A percentile compares a stretch with the other conserved stretches of the same genome.
Conservation (phyloP, 2,113 vertebrate species). For the Jaculus jaculus region DNA sequence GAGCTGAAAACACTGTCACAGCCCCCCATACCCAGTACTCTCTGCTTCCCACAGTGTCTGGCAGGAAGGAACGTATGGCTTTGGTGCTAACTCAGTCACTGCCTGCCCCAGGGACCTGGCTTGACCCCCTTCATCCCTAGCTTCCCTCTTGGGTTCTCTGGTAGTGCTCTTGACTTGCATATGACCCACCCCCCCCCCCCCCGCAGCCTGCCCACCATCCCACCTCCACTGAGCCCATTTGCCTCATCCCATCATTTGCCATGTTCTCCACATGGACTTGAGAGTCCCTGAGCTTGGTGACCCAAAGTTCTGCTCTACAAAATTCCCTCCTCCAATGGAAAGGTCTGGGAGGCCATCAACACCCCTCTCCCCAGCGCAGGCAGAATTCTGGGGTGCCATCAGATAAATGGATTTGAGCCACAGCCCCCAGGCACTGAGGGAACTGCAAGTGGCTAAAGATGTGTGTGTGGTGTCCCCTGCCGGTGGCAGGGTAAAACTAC, state of each 20-base stretch:
- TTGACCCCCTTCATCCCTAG: background rate
- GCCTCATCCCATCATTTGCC: too few species aligned
- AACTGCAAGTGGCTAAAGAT: background rate
- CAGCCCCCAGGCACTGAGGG: background rate
- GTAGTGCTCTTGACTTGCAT: background rate
- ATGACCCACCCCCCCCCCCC: too few species aligned
- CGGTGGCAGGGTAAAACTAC: constrained; percentile 8
- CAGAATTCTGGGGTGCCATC: background rate
- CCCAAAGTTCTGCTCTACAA: background rate
- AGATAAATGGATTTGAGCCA: background rate
- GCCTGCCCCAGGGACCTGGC: background rate
- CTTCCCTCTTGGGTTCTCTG: background rate
- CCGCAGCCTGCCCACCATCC: background rate
- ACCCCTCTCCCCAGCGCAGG: background rate
- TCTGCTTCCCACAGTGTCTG: background rate
- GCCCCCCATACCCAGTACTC: background rate
- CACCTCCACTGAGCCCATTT: too few species aligned
- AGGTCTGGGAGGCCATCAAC: background rate
- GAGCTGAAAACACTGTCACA: background rate
- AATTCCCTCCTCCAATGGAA: background rate
- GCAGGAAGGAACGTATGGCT: background rate
- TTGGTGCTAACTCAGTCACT: background rate
- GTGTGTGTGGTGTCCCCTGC: constrained; percentile 47
- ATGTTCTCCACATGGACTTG: background rate
- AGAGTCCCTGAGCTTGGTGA: background rate